phyloP scores from a whole-genome alignment of 1,140 invertebrate species.

The Trinorchestia longiramus region DNA sequence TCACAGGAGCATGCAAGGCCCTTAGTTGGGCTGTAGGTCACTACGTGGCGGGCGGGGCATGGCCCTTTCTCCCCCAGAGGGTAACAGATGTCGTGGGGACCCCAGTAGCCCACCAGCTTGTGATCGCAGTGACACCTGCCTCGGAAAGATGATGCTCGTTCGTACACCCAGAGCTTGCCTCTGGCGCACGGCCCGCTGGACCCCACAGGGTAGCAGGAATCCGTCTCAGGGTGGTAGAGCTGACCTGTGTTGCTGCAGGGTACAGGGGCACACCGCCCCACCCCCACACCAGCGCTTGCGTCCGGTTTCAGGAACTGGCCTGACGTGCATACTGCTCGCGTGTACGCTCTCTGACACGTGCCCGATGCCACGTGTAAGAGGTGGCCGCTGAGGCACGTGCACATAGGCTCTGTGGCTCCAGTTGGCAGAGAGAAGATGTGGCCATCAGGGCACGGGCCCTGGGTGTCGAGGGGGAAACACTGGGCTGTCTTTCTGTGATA shows the following conservation, averaged over 20 bases:
- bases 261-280: constrained; percentile 50
- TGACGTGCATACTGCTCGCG: constrained; percentile 61
- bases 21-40: constrained; percentile 59
- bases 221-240: constrained; percentile 63
- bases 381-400: constrained; percentile 61
- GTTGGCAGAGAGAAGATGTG: constrained; percentile 62
- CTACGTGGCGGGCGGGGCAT: constrained; percentile 65
- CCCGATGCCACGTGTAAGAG: constrained; percentile 60
- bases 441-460: constrained; percentile 65
- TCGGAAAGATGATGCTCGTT: constrained; percentile 57
- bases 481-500: constrained; percentile 60
- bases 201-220: constrained; percentile 67
- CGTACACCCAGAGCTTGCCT: constrained; percentile 63
- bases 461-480: constrained; percentile 64
- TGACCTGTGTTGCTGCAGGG: constrained; percentile 59
- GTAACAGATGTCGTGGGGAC: constrained; percentile 66
- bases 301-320: constrained; percentile 61
- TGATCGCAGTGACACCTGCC: constrained; percentile 62
- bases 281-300: constrained; percentile 15
- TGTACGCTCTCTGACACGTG: constrained; percentile 64
- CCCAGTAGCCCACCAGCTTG: constrained; percentile 60
- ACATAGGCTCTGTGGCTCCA: constrained; percentile 54
- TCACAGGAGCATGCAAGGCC: constrained; percentile 61
- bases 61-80: constrained; percentile 67
- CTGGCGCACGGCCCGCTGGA: constrained; percentile 67